Conservation (phyloP, 2,797 vertebrate genomes). For the Siniperca undulata region DNA sequence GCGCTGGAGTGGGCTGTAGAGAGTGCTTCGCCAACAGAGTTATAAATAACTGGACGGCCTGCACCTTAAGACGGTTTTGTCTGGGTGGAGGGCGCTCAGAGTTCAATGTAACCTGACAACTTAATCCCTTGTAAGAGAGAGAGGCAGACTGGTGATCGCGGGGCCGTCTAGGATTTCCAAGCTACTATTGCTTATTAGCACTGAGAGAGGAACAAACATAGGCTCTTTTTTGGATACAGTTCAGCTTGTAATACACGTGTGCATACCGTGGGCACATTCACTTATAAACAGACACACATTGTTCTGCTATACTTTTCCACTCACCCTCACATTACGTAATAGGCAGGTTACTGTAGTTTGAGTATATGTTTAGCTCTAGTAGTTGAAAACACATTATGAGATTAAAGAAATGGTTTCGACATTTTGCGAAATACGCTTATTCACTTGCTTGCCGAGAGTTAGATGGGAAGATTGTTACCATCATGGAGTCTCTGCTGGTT, state of each 20-base stretch:
- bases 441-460: neutral
- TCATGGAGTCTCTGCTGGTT: slow-evolving; percentile 2
- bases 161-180: slow-evolving; percentile 62
- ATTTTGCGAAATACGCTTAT: neutral
- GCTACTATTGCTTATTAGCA: slow-evolving; percentile 72
- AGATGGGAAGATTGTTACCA: neutral
- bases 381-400: neutral
- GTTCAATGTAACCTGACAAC: slow-evolving; percentile 83
- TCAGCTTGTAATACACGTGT: slow-evolving; percentile 28
- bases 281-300: slow-evolving; percentile 13
- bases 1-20: slow-evolving; percentile 58
- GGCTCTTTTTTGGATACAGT: slow-evolving; percentile 41
- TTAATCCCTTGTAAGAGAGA: slow-evolving; percentile 80
- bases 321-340: neutral
- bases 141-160: slow-evolving; percentile 47
- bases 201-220: slow-evolving; percentile 45
- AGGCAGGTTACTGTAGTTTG: neutral
- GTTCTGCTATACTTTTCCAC: slow-evolving; percentile 23
- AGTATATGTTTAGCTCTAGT: neutral
- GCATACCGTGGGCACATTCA: neutral
- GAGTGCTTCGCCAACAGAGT: slow-evolving; percentile 72
- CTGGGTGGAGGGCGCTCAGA: slow-evolving; percentile 74
- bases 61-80: slow-evolving; percentile 83
- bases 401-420: neutral
- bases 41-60: slow-evolving; percentile 81